phyloP scores from a whole-genome alignment of 2,797 vertebrate genomes.

The Crenichthys baileyi region DNA sequence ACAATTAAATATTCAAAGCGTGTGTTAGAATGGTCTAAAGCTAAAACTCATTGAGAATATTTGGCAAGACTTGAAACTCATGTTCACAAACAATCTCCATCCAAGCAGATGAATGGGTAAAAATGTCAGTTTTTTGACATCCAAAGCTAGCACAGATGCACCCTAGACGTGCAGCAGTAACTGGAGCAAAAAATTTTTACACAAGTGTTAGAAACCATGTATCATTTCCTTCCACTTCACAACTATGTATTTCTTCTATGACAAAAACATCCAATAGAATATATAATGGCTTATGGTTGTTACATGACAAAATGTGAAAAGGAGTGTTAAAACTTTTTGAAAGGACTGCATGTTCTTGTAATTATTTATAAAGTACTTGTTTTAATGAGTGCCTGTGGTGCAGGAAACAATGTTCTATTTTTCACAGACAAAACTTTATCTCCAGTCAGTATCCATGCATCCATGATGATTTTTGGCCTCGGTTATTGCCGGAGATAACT shows the following conservation, averaged over 20 bases:
- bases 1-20: neutral
- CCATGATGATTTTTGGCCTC: neutral
- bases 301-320: neutral
- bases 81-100: neutral
- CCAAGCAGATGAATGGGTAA: neutral
- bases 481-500: too few species aligned
- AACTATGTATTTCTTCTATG: too few species aligned
- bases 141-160: neutral
- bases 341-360: neutral
- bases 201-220: neutral
- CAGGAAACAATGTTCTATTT: too few species aligned
- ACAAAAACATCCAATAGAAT: neutral
- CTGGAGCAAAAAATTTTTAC: neutral
- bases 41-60: neutral
- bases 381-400: too few species aligned
- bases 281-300: too few species aligned
- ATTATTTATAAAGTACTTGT: neutral
- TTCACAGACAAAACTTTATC: neutral
- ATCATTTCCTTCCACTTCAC: too few species aligned
- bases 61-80: neutral
- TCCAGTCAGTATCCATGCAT: neutral
- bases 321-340: neutral
- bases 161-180: neutral
- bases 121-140: neutral
- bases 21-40: neutral